Evolutionary conservation across 2,888 invertebrate genomes (phyloP).

Genomic region (Abrostola triplasia): DNA sequence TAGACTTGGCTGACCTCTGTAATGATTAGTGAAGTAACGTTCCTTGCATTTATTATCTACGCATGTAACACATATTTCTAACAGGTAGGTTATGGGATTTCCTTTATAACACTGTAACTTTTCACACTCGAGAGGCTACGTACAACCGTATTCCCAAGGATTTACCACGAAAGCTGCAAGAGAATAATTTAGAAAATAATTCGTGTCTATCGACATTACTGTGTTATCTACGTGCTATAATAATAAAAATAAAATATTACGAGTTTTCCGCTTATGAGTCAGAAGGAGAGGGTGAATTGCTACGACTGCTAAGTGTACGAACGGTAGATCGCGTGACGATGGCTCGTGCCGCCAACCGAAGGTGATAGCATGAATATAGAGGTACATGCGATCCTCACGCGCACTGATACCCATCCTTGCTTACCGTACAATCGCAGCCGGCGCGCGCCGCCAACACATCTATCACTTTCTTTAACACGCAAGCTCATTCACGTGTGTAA

Average conservation of each 20-base stretch:
- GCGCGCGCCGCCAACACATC: slow-evolving; percentile 50
- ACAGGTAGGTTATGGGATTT: too few species aligned
- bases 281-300: slow-evolving; percentile 51
- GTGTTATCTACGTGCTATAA: slow-evolving; percentile 45
- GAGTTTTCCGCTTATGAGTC: slow-evolving; percentile 26
- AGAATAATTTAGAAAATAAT: slow-evolving; percentile 36
- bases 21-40: too few species aligned
- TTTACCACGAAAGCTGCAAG: slow-evolving; percentile 27
- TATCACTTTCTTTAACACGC: slow-evolving; percentile 65
- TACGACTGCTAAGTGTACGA: slow-evolving; percentile 31
- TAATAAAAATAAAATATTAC: slow-evolving; percentile 43
- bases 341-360: slow-evolving; percentile 48
- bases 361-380: slow-evolving; percentile 57
- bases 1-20: too few species aligned
- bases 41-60: too few species aligned
- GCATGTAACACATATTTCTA: too few species aligned
- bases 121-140: too few species aligned
- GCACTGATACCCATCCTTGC: slow-evolving; percentile 54
- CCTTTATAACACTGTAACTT: too few species aligned
- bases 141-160: too few species aligned
- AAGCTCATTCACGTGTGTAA: slow-evolving; percentile 49
- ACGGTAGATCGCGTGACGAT: slow-evolving; percentile 58
- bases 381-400: slow-evolving; percentile 61
- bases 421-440: slow-evolving; percentile 48
- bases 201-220: slow-evolving; percentile 36